Percentiles rank a stretch among this genome's conserved stretches.
phyloP scores from a whole-genome alignment of 2,113 vertebrate species.

The Osmerus eperlanus region DNA sequence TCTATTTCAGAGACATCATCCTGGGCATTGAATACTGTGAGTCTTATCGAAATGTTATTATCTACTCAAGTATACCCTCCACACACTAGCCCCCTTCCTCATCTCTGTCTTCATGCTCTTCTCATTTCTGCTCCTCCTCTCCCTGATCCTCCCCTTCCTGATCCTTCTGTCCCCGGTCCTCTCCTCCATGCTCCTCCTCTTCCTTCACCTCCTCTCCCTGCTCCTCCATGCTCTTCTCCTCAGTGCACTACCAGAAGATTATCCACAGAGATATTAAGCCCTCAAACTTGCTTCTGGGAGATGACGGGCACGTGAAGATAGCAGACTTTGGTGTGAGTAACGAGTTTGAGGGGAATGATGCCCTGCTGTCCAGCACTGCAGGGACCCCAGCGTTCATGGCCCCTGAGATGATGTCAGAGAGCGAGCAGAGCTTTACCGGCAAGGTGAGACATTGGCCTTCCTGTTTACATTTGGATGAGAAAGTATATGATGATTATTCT shows the following conservation, averaged over 20 bases:
- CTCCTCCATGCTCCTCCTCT: background rate
- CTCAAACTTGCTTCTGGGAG: slow-evolving; percentile 91
- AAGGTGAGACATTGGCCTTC: slow-evolving; percentile 76
- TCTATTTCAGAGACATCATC: slow-evolving; percentile 89
- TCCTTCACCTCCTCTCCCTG: too few species aligned
- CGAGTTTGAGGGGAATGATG: slow-evolving; percentile 89
- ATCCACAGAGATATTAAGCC: slow-evolving; percentile 96
- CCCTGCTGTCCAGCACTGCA: slow-evolving; percentile 83
- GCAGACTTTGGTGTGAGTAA: slow-evolving; percentile 97
- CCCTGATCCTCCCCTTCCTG: background rate
- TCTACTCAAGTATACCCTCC: too few species aligned
- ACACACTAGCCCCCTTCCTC: too few species aligned
- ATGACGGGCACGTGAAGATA: slow-evolving; percentile 89
- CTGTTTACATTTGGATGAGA: background rate
- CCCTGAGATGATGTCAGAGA: slow-evolving; percentile 85
- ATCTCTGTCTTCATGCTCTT: too few species aligned
- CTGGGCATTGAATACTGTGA: slow-evolving; percentile 94
- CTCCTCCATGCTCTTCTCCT: slow-evolving; percentile 8
- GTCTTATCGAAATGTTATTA: slow-evolving; percentile 47
- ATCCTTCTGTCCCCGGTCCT: slow-evolving; percentile 14
- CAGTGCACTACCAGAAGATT: slow-evolving; percentile 97
- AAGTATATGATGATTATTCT: too few species aligned
- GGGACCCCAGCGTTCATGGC: slow-evolving; percentile 98
- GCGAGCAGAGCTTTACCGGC: slow-evolving; percentile 86
- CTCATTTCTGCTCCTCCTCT: background rate